These are phyloP conservation scores for Archilochus colubris DNA, from an alignment of 2,113 vertebrate genomes.

Conservation along the genomic window DNA sequence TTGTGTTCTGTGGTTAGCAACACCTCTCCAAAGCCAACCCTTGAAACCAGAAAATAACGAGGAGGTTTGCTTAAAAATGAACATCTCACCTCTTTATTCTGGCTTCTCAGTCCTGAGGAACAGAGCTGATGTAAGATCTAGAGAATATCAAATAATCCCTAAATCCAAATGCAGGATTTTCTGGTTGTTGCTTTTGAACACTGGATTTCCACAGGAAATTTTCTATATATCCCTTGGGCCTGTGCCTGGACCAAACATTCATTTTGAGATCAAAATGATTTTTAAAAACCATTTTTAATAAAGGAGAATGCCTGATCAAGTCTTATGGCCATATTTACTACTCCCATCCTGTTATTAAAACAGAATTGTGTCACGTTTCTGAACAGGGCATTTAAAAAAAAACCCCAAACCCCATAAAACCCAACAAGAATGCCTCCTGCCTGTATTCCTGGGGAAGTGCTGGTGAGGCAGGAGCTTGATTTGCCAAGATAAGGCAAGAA, in stretches of 20 bases:
- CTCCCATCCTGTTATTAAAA: background rate
- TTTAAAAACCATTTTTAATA: too few relatives aligned
- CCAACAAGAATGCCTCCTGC: background rate
- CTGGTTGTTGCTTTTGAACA: rapidly evolving
- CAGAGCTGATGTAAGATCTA: background rate
- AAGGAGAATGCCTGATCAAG: background rate
- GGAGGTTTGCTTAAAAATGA: background rate
- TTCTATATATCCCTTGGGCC: background rate
- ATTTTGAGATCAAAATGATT: background rate
- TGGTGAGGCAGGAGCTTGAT: background rate
- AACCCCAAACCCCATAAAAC: too few relatives aligned
- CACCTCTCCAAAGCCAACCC: background rate
- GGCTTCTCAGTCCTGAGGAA: background rate
- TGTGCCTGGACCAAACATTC: rapidly evolving
- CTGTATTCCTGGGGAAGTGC: background rate
- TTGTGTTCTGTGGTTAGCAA: background rate
- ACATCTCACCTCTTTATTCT: rapidly evolving
- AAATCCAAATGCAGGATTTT: background rate
- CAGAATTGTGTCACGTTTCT: background rate
- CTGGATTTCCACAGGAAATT: background rate
- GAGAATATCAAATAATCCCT: background rate
- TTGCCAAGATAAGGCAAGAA: background rate
- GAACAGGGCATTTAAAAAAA: background rate
- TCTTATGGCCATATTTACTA: rapidly evolving
- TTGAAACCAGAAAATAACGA: background rate